Conservation (phyloP, 1,140 invertebrate species). For the Anastatus disparis region DNA sequence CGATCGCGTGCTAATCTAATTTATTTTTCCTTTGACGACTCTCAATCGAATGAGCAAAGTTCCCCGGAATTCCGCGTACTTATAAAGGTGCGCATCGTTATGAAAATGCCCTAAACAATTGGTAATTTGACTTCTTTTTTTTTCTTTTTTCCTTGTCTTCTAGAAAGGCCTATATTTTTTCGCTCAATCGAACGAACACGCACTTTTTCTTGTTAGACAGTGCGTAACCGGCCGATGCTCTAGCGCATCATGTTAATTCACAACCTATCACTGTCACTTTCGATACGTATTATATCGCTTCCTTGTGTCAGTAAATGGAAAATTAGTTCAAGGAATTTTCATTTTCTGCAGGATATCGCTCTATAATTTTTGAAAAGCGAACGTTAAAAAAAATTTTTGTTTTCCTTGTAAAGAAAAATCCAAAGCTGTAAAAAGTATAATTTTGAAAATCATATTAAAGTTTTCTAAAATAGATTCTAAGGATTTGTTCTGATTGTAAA, state of each 20-base stretch:
- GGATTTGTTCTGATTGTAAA: no score
- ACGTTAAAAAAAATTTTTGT: no score
- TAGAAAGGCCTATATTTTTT: slow-evolving; percentile 30
- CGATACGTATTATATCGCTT: no score
- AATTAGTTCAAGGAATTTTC: neutral
- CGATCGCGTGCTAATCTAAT: neutral
- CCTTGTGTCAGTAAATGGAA: neutral
- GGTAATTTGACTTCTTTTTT: no score
- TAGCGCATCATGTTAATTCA: neutral
- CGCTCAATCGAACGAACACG: slow-evolving; percentile 30
- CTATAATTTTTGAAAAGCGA: no score
- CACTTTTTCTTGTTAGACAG: slow-evolving; percentile 29
- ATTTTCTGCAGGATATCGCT: neutral
- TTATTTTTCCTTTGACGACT: neutral
- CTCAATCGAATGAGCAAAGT: slow-evolving; percentile 5
- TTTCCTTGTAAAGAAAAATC: no score
- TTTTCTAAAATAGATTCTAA: no score
- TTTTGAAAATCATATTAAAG: no score
- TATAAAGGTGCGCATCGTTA: slow-evolving; percentile 26
- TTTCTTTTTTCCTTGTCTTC: neutral
- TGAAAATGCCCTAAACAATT: slow-evolving; percentile 18
- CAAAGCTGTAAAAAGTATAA: no score
- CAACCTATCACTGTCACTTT: neutral
- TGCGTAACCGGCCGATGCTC: no score
- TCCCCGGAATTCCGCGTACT: neutral